Conservation (phyloP, 92 coral and sea anemone species). For the Blastomussa wellsi region DNA sequence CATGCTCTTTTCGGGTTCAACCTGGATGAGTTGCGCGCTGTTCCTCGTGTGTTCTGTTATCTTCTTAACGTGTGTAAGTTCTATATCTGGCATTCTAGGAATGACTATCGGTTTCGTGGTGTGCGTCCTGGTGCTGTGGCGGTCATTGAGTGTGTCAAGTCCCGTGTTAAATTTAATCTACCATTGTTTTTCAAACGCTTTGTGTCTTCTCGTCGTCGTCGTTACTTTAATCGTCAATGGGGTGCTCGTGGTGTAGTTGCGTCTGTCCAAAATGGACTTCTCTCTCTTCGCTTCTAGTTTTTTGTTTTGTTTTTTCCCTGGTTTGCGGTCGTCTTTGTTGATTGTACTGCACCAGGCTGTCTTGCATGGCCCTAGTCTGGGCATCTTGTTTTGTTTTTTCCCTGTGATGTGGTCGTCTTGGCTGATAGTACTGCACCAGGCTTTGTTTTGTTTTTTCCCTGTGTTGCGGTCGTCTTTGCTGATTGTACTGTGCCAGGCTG, state of each 20-base stretch:
- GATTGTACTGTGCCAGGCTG: background rate
- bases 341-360: too few species aligned
- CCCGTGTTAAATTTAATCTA: slow-evolving; percentile 8
- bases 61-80: slow-evolving; percentile 2
- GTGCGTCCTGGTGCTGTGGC: slow-evolving; percentile 13
- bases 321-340: too few species aligned
- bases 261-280: background rate
- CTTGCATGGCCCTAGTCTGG: background rate
- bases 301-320: background rate
- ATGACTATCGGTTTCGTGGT: slow-evolving; percentile 33
- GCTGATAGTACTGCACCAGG: too few species aligned
- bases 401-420: too few species aligned
- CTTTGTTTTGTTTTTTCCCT: background rate
- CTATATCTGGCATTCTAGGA: slow-evolving; percentile 25
- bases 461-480: background rate
- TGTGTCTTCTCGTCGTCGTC: background rate
- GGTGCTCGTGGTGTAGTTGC: slow-evolving; percentile 21
- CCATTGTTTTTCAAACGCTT: background rate
- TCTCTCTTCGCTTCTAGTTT: background rate
- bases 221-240: slow-evolving; percentile 23
- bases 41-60: slow-evolving; percentile 17
- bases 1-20: slow-evolving; percentile 28
- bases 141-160: background rate
- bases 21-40: background rate
- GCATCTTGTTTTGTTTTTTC: too few species aligned